phyloP scores from a whole-genome alignment of 2,113 vertebrate genomes.

The Scortum barcoo region DNA sequence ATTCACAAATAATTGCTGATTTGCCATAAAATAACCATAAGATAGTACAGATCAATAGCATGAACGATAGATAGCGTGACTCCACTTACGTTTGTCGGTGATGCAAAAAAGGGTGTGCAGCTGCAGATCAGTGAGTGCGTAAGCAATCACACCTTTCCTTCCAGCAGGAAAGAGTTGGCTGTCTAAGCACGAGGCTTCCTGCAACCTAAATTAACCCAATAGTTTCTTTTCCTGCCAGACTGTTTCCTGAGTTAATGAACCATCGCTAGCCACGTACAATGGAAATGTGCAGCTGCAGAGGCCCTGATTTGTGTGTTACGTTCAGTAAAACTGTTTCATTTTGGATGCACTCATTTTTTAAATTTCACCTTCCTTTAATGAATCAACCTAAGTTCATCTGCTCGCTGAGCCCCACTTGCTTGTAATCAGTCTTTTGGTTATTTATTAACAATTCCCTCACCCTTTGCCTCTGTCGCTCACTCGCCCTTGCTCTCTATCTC shows the following conservation, averaged over 20 bases:
- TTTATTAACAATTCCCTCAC: conserved; percentile 19
- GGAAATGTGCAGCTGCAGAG: conserved; percentile 58
- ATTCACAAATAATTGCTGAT: neutral
- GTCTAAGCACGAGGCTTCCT: conserved; percentile 80
- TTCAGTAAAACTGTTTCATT: conserved; percentile 1
- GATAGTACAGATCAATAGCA: neutral
- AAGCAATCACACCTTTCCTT: conserved; percentile 79
- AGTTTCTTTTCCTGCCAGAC: conserved; percentile 71
- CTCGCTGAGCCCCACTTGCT: neutral
- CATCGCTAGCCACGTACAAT: conserved; percentile 54
- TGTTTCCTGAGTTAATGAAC: conserved; percentile 73
- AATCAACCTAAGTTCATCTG: conserved; percentile 2
- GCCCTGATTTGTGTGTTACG: conserved; percentile 17
- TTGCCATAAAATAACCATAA: neutral
- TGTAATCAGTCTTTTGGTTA: conserved; percentile 12
- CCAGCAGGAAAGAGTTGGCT: conserved; percentile 75
- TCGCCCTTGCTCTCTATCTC: conserved; percentile 43
- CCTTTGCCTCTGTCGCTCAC: neutral
- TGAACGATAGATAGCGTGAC: accelerated
- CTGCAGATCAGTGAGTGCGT: conserved; percentile 63
- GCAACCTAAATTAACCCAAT: conserved; percentile 67
- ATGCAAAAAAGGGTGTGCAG: conserved; percentile 50
- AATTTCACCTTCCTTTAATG: neutral
- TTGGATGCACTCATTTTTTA: conserved; percentile 6
- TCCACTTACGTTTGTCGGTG: conserved; percentile 7